phyloP scores from a whole-genome alignment of 2,113 vertebrate species.

The Vimba vimba region DNA sequence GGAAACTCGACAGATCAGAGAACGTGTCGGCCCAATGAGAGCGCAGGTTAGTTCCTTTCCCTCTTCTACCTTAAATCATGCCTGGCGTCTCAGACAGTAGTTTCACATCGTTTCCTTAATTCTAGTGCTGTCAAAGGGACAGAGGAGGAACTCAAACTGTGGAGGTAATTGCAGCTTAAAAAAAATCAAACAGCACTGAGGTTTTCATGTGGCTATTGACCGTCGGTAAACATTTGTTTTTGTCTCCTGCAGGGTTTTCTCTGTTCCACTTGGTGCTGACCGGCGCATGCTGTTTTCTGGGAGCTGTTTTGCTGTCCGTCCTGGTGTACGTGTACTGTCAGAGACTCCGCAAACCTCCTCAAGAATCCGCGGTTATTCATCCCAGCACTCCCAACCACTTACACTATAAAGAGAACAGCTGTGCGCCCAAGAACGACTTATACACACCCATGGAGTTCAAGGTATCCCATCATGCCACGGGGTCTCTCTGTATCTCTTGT shows the following conservation, averaged over 20 bases:
- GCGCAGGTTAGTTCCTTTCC: conserved; percentile 78
- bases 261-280: conserved; percentile 91
- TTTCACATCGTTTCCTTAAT: conserved; percentile 26
- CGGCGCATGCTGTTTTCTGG: conserved; percentile 88
- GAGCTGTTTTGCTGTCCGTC: conserved; percentile 87
- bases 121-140: conserved; percentile 87
- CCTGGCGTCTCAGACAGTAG: neutral
- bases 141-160: conserved; percentile 83
- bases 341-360: conserved; percentile 86
- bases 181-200: conserved; percentile 2
- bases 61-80: neutral
- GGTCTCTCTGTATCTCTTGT: neutral
- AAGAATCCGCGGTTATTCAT: conserved; percentile 91
- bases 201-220: neutral
- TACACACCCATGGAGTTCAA: conserved; percentile 99
- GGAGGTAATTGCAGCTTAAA: conserved; percentile 76
- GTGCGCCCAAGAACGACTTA: conserved; percentile 94
- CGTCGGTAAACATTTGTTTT: neutral
- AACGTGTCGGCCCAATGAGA: conserved; percentile 82
- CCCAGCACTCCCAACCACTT: conserved; percentile 95
- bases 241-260: conserved; percentile 80
- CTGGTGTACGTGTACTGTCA: conserved; percentile 89
- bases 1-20: conserved; percentile 89
- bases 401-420: conserved; percentile 88
- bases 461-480: conserved; percentile 71